These are phyloP conservation scores for Enteromius paludinosus DNA, from an alignment of 2,797 vertebrate genomes.

Conservation along the genomic window DNA sequence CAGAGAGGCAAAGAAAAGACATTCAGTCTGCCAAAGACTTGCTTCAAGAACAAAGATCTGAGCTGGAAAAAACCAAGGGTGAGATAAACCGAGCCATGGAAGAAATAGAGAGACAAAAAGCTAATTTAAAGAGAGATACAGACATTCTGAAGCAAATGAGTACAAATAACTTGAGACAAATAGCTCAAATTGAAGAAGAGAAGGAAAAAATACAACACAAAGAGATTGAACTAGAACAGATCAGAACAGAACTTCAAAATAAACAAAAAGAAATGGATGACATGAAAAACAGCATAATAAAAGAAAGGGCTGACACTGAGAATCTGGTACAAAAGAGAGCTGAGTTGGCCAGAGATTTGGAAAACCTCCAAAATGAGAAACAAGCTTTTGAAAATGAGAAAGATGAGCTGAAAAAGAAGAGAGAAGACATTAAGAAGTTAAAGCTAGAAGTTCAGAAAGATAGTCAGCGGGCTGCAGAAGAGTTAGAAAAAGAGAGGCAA, in stretches of 20 bases:
- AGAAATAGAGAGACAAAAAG: slow-evolving; percentile 22
- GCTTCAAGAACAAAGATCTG: slow-evolving; percentile 14
- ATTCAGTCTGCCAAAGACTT: neutral
- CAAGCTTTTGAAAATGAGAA: slow-evolving; percentile 30
- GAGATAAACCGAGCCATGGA: neutral
- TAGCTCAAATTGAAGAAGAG: neutral
- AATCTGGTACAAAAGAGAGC: slow-evolving; percentile 11
- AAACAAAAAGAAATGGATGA: slow-evolving; percentile 31
- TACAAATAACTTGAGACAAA: slow-evolving; percentile 9
- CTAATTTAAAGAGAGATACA: neutral
- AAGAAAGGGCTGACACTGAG: slow-evolving; percentile 9
- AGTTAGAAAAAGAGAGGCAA: slow-evolving; percentile 16
- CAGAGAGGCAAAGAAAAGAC: slow-evolving; percentile 2
- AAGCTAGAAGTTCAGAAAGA: slow-evolving; percentile 20
- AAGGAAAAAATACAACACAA: slow-evolving; percentile 1
- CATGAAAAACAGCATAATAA: neutral
- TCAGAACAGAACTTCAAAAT: slow-evolving; percentile 18
- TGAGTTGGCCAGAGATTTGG: slow-evolving; percentile 12
- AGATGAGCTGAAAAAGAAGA: slow-evolving; percentile 13
- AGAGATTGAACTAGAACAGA: neutral
- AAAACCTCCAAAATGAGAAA: slow-evolving; percentile 16
- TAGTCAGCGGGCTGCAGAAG: neutral
- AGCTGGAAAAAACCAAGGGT: neutral
- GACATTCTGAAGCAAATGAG: slow-evolving; percentile 17
- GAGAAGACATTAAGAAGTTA: neutral